A percentile compares a stretch with the other conserved stretches of the same genome.
phyloP scores from a whole-genome alignment of 1,140 invertebrate genomes.

The Frieseomelitta varia region DNA sequence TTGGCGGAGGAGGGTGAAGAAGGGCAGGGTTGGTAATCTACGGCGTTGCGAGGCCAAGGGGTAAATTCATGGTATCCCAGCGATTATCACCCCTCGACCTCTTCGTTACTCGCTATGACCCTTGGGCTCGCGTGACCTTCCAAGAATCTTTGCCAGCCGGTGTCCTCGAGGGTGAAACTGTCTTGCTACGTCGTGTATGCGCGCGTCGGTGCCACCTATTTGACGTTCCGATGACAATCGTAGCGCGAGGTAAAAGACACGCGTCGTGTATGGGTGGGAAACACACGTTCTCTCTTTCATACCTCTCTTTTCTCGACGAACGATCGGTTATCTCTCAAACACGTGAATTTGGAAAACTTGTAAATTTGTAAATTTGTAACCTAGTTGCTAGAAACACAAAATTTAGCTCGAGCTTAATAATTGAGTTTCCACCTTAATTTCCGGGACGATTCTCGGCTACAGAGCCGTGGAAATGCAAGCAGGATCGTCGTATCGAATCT shows the following conservation, averaged over 20 bases:
- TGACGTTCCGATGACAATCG: not conserved
- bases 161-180: slow-evolving; percentile 26
- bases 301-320: no score
- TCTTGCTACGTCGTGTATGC: not conserved
- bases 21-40: slow-evolving; percentile 64
- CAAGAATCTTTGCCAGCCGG: slow-evolving; percentile 44
- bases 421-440: not conserved
- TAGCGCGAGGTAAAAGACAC: not conserved
- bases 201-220: not conserved
- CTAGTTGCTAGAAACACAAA: no score
- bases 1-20: slow-evolving; percentile 17
- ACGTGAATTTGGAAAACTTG: no score
- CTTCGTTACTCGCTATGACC: slow-evolving; percentile 58
- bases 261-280: not conserved
- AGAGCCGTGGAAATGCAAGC: not conserved
- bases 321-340: no score
- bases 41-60: slow-evolving; percentile 50
- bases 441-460: not conserved
- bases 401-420: no score
- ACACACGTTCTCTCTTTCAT: not conserved
- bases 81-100: slow-evolving; percentile 70
- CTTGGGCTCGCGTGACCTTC: slow-evolving; percentile 47
- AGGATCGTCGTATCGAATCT: not conserved
- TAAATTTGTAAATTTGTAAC: no score
- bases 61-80: slow-evolving; percentile 60